Conservation (phyloP, 2,113 vertebrate species). For the Calidris pugnax region DNA sequence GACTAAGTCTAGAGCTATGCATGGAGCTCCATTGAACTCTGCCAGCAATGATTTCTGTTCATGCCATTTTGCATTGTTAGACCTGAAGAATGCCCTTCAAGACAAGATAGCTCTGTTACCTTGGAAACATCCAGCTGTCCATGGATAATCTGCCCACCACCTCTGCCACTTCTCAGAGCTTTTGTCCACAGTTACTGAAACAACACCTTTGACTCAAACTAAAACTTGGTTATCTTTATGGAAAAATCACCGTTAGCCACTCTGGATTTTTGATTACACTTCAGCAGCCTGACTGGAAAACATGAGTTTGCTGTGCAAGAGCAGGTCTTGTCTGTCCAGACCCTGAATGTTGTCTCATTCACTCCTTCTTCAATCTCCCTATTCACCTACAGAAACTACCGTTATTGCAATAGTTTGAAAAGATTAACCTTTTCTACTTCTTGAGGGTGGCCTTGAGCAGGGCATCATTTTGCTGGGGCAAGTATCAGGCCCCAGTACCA, state of each 20-base stretch:
- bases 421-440: background rate
- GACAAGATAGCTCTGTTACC: background rate
- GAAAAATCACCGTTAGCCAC: background rate
- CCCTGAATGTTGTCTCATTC: background rate
- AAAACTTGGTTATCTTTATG: background rate
- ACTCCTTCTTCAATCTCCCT: background rate
- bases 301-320: background rate
- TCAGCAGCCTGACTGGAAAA: background rate
- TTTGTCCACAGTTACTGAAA: background rate
- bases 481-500: background rate
- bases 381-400: background rate
- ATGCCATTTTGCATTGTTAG: background rate
- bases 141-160: background rate
- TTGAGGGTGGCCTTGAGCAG: background rate
- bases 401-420: background rate
- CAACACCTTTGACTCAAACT: background rate
- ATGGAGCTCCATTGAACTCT: background rate
- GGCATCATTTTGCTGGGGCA: background rate
- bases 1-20: background rate
- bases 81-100: background rate
- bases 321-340: background rate
- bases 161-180: background rate
- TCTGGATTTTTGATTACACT: background rate
- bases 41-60: background rate
- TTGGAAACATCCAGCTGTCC: background rate